phyloP scores from a whole-genome alignment of 2,113 vertebrate genomes.

The Tragelaphus imberbis region DNA sequence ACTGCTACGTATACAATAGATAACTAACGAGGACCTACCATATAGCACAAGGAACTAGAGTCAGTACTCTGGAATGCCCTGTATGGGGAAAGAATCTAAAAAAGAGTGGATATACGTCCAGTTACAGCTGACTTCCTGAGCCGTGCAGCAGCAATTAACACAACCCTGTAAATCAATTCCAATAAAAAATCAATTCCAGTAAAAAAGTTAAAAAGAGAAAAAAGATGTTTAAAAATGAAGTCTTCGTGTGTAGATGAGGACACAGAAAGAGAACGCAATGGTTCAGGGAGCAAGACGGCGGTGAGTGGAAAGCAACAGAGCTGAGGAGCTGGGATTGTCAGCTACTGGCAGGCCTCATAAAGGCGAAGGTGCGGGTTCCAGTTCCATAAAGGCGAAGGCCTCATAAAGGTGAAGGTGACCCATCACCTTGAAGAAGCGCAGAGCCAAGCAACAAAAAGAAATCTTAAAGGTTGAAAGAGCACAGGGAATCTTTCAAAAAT shows the following conservation, averaged over 20 bases:
- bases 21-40: background rate
- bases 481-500: background rate
- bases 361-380: background rate
- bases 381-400: too few relatives aligned
- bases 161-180: background rate
- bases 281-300: accelerated
- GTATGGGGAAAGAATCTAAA: background rate
- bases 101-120: background rate
- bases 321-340: background rate
- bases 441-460: background rate
- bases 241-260: background rate
- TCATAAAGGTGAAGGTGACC: background rate
- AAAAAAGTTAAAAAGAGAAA: background rate
- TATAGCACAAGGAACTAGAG: background rate
- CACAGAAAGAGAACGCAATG: background rate
- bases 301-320: accelerated
- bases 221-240: background rate
- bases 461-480: background rate
- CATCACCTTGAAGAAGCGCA: background rate
- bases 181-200: background rate
- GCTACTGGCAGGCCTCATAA: accelerated
- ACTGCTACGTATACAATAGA: background rate
- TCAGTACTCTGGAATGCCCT: background rate
- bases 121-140: background rate
- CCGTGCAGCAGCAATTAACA: background rate